These are phyloP conservation scores for Coranthus polyacanthus DNA, from an alignment of 2,797 vertebrate genomes.

Conservation along the genomic window DNA sequence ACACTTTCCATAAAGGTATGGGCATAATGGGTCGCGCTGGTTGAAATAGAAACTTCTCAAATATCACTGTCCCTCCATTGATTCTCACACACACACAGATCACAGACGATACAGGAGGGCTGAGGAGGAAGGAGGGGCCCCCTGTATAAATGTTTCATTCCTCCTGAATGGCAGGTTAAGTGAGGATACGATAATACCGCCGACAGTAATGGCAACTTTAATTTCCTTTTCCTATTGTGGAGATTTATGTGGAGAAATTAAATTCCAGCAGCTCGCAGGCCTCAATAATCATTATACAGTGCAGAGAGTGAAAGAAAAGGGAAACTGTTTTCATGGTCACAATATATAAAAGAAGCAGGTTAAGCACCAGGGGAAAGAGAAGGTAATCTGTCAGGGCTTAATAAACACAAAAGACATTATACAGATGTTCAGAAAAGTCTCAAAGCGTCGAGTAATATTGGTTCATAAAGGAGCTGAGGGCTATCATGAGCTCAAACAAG, in stretches of 20 bases:
- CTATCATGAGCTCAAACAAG: conserved; percentile 38
- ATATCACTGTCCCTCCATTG: conserved; percentile 42
- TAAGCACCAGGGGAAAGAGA: conserved; percentile 66
- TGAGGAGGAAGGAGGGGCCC: conserved; percentile 46
- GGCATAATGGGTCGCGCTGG: not conserved
- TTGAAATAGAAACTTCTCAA: conserved; percentile 37
- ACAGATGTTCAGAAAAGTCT: conserved; percentile 63
- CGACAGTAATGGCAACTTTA: conserved; percentile 88
- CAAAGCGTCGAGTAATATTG: conserved; percentile 41
- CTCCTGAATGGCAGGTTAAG: conserved; percentile 88
- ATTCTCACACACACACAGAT: conserved; percentile 43
- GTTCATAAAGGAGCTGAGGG: conserved; percentile 51
- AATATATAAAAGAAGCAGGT: conserved; percentile 74
- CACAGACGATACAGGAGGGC: conserved; percentile 33
- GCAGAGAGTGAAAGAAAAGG: conserved; percentile 51
- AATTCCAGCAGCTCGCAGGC: conserved; percentile 83
- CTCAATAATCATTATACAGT: conserved; percentile 78
- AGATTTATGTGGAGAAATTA: conserved; percentile 88
- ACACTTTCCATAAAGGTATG: not conserved
- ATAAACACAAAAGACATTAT: conserved; percentile 73
- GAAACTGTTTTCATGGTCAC: conserved; percentile 75
- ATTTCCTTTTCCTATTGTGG: conserved; percentile 88
- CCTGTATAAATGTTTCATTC: conserved; percentile 84
- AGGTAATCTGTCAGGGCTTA: conserved; percentile 59
- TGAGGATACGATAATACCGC: conserved; percentile 85